Conservation (phyloP, 2,797 vertebrate genomes). For the Bradypus variegatus region DNA sequence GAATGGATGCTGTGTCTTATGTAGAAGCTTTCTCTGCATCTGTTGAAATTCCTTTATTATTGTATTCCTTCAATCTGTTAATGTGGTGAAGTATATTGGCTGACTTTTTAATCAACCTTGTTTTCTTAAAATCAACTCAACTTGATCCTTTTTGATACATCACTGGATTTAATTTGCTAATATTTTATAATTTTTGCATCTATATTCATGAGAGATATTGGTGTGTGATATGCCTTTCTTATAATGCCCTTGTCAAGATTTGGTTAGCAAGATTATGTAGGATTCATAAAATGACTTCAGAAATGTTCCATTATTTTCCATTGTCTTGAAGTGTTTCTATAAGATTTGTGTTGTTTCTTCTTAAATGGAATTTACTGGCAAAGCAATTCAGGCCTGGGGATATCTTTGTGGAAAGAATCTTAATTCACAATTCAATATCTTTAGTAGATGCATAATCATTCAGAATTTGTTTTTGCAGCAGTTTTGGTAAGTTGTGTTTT, state of each 20-base stretch:
- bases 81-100: background rate
- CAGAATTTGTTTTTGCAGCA: background rate
- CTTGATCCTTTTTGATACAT: background rate
- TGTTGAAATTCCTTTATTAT: background rate
- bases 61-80: background rate
- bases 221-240: background rate
- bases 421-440: background rate
- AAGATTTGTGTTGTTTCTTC: background rate
- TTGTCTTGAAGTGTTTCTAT: background rate
- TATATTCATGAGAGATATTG: background rate
- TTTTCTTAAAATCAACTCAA: background rate
- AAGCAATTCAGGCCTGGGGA: background rate
- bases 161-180: background rate
- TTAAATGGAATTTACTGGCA: background rate
- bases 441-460: background rate
- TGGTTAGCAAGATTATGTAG: background rate
- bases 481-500: background rate
- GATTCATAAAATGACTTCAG: background rate
- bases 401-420: background rate
- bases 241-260: background rate
- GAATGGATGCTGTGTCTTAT: background rate
- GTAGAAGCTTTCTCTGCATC: background rate
- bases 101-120: background rate
- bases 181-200: background rate
- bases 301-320: too few relatives aligned